A percentile compares a stretch with the other conserved stretches of the same genome.
These are phyloP conservation scores for Hydroisotoma schaefferi DNA, from an alignment of 2,888 invertebrate species.

Conservation along the genomic window DNA sequence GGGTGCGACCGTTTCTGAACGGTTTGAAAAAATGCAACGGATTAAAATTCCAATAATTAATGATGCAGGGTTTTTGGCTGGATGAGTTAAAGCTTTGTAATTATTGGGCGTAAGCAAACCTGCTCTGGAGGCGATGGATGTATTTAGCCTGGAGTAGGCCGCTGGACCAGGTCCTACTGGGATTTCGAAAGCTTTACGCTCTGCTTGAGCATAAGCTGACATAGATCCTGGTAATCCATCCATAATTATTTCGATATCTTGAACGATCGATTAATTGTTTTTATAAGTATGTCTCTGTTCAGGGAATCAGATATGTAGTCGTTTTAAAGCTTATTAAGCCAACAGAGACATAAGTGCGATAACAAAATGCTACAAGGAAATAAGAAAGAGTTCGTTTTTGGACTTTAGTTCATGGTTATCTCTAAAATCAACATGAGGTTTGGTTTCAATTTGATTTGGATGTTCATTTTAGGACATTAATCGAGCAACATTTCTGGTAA, in stretches of 20 bases:
- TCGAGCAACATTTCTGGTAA: too few relatives aligned
- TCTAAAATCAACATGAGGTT: too few relatives aligned
- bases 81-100: not conserved
- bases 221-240: conserved; percentile 36
- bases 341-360: too few relatives aligned
- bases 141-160: conserved; percentile 26
- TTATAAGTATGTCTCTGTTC: too few relatives aligned
- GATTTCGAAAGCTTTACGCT: conserved; percentile 17
- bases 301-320: too few relatives aligned
- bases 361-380: too few relatives aligned
- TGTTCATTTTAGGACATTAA: too few relatives aligned
- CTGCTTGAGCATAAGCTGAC: conserved; percentile 36
- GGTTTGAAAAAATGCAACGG: not conserved
- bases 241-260: conserved; percentile 6
- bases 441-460: too few relatives aligned
- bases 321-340: too few relatives aligned
- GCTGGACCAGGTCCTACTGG: conserved; percentile 35
- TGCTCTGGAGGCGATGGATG: conserved; percentile 13
- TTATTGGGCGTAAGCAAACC: conserved; percentile 11
- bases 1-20: conserved; percentile 36
- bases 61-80: too few relatives aligned
- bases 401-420: too few relatives aligned
- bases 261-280: conserved; percentile 2
- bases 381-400: too few relatives aligned
- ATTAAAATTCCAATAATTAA: not conserved